These are phyloP conservation scores for Brachionichthys hirsutus DNA, from an alignment of 2,113 vertebrate genomes.

Conservation along the genomic window DNA sequence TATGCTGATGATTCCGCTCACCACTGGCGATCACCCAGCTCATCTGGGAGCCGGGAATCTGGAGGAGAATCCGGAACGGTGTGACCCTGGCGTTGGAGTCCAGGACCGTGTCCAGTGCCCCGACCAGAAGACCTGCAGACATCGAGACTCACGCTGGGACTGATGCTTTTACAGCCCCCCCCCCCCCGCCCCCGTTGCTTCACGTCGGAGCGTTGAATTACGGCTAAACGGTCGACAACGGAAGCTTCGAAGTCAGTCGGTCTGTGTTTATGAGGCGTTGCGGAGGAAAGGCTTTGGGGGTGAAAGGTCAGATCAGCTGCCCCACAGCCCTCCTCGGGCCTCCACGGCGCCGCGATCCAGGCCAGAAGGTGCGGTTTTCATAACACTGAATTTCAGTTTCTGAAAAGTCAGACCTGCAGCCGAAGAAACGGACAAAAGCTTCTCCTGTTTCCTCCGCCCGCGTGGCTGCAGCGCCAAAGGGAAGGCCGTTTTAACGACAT, in stretches of 20 bases:
- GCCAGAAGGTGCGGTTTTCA: background rate
- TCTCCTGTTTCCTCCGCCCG: background rate
- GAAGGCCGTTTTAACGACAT: conserved; percentile 1
- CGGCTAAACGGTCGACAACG: too few relatives aligned
- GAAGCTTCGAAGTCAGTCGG: too few relatives aligned
- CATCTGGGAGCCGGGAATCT: conserved; percentile 91
- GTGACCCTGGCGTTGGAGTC: conserved; percentile 91
- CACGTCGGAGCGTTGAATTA: background rate
- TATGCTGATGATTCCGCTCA: conserved; percentile 68
- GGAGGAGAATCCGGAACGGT: conserved; percentile 92
- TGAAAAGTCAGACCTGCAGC: background rate
- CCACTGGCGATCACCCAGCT: conserved; percentile 96
- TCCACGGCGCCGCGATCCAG: too few relatives aligned
- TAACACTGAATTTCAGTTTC: background rate
- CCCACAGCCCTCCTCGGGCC: conserved; percentile 36
- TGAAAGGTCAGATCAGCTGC: conserved; percentile 17
- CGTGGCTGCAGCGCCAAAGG: background rate
- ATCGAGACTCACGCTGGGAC: background rate
- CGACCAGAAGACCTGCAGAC: conserved; percentile 89
- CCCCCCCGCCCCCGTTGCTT: too few relatives aligned
- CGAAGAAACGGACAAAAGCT: background rate
- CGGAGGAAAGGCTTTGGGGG: background rate
- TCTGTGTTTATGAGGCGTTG: background rate
- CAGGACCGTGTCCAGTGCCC: conserved; percentile 91
- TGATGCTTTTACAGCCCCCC: too few relatives aligned